Base-by-base conservation (phyloP, 1,140 invertebrate species). In the Tenebrio molitor region DNA sequence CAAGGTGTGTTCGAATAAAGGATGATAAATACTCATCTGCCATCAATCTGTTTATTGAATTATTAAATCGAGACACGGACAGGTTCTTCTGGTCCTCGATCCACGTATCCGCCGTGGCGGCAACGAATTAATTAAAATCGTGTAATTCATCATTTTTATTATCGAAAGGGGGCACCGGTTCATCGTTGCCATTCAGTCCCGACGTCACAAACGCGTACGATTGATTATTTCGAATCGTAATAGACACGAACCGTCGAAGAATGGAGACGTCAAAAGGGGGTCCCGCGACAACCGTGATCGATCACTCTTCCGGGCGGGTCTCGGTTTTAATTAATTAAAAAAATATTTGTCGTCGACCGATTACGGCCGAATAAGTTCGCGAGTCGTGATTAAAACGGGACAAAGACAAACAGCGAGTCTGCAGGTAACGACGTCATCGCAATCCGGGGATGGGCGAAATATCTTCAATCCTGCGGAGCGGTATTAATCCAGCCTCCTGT, bases 401-500 rank as follows among this genome's bases (percentile, higher is more conserved):
- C 3, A 8, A 23, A 62, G 29, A 62, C 53, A 62, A 25, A 21
- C 46, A 53, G 3, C 36, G 12, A 39, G 7, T 39, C n/a, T 2
- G 36, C 16, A 66, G 29, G 36, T 42, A 66, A 16, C n/a, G 10
- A 29, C 19, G 8, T 41, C 2, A 36, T 65, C 63, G 36, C 25
- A 19, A 19, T 65, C 14, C 63, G 15, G 44, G 23, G 36, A 66
- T 44, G 36, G 64, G 42, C 19, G 17, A 36, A n/a, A 23, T 36
- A 39, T 65, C 39, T 23, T 23, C 29, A 41, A 39, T 23, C 33
- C 34, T 1, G 14, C 6, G 66, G 25, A 5, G 12, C 21, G 12
- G 12, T 50, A 68, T 68, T 50, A 58, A 53, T 58, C 67, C 33
- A 14, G 44, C 12, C 46, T 67, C 64, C 44, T 44, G 63, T 68